Percentiles rank a stretch among this genome's conserved stretches.
Evolutionary conservation across 2,888 invertebrate genomes (phyloP).

Genomic region (Drosophila acutilabella): DNA sequence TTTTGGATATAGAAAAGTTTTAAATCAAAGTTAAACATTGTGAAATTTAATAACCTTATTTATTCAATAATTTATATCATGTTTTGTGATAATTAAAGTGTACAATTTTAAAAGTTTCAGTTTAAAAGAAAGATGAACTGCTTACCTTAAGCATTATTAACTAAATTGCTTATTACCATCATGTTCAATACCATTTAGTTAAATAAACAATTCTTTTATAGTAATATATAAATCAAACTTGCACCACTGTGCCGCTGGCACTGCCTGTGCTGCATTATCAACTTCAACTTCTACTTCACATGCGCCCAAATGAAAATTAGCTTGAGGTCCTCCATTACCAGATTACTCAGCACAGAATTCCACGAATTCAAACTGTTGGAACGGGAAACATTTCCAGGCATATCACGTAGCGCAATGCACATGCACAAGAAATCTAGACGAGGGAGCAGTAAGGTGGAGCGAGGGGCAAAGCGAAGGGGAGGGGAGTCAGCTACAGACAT

Average conservation of each 20-base stretch:
- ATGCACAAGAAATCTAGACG: constrained; percentile 14
- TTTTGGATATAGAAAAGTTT: too few species aligned
- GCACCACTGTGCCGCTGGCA: constrained; percentile 36
- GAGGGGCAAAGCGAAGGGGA: not conserved
- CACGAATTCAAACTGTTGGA: constrained; percentile 33
- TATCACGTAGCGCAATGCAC: constrained; percentile 74
- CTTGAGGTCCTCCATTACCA: constrained; percentile 51
- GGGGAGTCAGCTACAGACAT: constrained; percentile 28
- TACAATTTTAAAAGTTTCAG: too few species aligned
- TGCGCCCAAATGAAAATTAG: constrained; percentile 77
- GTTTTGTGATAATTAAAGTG: too few species aligned
- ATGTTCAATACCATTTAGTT: too few species aligned
- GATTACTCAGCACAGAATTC: constrained; percentile 66
- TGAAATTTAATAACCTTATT: too few species aligned
- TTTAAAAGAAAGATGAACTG: too few species aligned
- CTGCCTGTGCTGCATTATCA: constrained; percentile 1
- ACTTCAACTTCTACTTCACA: constrained; percentile 29
- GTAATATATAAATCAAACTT: not conserved
- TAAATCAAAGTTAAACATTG: too few species aligned
- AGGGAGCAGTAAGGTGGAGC: not conserved
- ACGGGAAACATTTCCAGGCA: constrained; percentile 52
- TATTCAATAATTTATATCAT: too few species aligned
- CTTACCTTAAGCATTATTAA: too few species aligned
- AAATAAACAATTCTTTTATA: too few species aligned
- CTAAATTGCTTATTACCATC: too few species aligned